phyloP scores from a whole-genome alignment of 2,113 vertebrate genomes.

The Microtus oregoni region DNA sequence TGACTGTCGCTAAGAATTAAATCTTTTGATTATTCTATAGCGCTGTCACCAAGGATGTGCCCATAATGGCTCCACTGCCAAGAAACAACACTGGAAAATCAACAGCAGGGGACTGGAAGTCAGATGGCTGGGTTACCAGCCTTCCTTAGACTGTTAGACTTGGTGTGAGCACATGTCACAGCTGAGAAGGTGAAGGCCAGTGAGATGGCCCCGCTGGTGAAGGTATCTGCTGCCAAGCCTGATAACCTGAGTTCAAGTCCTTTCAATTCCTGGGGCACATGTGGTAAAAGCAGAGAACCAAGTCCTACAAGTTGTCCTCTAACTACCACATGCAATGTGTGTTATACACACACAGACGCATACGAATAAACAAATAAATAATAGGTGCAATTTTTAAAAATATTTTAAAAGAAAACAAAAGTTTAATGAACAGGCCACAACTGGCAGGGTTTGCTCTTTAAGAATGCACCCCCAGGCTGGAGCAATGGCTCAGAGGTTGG shows the following conservation, averaged over 20 bases:
- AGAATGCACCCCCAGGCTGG: neutral
- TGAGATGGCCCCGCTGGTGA: neutral
- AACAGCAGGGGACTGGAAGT: neutral
- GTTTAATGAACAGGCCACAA: neutral
- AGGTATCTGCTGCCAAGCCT: neutral
- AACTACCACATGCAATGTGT: neutral
- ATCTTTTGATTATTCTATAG: neutral
- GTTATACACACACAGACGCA: neutral
- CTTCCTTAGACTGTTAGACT: constrained; percentile 19
- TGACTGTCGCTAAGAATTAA: neutral
- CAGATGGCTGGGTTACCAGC: neutral
- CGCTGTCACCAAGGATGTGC: neutral
- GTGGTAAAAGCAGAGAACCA: neutral
- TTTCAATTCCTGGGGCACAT: too few species aligned
- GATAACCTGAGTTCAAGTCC: neutral
- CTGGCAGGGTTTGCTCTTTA: neutral
- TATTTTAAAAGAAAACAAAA: constrained; percentile 18
- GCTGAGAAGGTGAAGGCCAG: neutral
- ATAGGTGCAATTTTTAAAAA: neutral
- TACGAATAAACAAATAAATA: neutral
- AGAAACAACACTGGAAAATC: constrained; percentile 39
- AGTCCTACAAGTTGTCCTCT: neutral
- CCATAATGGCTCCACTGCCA: neutral
- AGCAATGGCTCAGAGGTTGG: too few species aligned
- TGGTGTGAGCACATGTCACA: neutral